Evolutionary conservation across 2,888 invertebrate species (phyloP).

Genomic region (Sicus ferrugineus): DNA sequence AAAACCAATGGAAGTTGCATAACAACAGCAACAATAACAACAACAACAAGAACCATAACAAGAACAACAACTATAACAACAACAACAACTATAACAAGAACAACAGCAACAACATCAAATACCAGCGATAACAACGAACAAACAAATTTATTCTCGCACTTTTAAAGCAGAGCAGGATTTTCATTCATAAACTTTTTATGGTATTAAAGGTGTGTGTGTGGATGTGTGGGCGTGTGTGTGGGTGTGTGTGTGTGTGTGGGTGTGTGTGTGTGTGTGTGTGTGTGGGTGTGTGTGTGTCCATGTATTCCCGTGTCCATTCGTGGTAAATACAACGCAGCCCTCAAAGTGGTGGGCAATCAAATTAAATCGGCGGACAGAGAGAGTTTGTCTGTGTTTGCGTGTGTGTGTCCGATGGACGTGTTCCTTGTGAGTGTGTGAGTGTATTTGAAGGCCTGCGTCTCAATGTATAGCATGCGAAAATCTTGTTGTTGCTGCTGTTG

Average conservation of each 20-base stretch:
- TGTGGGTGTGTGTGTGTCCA: slow-evolving; percentile 39
- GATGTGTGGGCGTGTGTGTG: slow-evolving; percentile 29
- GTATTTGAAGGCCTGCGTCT: not conserved
- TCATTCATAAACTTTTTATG: slow-evolving; percentile 37
- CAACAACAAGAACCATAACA: not conserved
- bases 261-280: slow-evolving; percentile 21
- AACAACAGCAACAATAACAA: not conserved
- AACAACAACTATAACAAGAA: not conserved
- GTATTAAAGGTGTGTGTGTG: not conserved
- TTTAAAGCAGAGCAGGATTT: slow-evolving; percentile 18
- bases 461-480: not conserved
- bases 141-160: not conserved
- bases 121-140: slow-evolving; percentile 4
- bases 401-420: not conserved
- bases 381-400: slow-evolving; percentile 1
- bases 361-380: slow-evolving; percentile 21
- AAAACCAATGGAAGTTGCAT: too few species aligned
- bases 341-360: slow-evolving; percentile 17
- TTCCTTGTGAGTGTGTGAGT: slow-evolving; percentile 2
- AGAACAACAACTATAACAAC: not conserved
- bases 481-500: too few species aligned
- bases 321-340: slow-evolving; percentile 23
- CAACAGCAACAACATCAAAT: not conserved
- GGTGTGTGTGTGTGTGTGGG: slow-evolving; percentile 33
- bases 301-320: slow-evolving; percentile 1